Evolutionary conservation across 2,113 vertebrate species (phyloP).

Genomic region (Dinomys branickii): DNA sequence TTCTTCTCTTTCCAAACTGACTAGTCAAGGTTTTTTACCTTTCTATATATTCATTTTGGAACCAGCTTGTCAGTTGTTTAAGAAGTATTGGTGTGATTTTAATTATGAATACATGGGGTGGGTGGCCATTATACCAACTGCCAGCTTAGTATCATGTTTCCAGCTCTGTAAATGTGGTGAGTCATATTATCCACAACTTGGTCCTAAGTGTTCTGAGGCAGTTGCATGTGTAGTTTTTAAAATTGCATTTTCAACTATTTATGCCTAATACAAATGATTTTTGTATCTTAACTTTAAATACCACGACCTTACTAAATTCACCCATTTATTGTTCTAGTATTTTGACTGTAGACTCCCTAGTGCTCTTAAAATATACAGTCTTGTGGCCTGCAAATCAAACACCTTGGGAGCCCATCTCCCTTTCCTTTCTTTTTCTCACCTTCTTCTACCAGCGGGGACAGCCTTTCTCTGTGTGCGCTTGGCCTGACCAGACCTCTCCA

Average conservation of each 20-base stretch:
- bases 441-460: neutral
- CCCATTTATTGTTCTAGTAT: neutral
- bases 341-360: neutral
- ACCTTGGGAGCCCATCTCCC: neutral
- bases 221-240: neutral
- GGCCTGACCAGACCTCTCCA: too few species aligned
- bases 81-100: neutral
- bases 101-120: neutral
- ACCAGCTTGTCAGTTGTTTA: neutral
- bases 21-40: neutral
- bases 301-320: neutral
- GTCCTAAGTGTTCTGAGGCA: neutral
- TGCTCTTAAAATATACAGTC: neutral
- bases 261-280: neutral
- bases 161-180: neutral
- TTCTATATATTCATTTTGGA: neutral
- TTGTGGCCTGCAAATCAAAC: neutral
- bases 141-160: neutral
- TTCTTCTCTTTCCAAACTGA: neutral
- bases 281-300: neutral
- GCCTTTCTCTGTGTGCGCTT: neutral
- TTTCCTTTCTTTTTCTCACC: neutral
- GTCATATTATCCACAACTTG: neutral
- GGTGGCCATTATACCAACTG: neutral
- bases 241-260: neutral